phyloP scores from a whole-genome alignment of 2,888 invertebrate species.

The Corbicula japonica region DNA sequence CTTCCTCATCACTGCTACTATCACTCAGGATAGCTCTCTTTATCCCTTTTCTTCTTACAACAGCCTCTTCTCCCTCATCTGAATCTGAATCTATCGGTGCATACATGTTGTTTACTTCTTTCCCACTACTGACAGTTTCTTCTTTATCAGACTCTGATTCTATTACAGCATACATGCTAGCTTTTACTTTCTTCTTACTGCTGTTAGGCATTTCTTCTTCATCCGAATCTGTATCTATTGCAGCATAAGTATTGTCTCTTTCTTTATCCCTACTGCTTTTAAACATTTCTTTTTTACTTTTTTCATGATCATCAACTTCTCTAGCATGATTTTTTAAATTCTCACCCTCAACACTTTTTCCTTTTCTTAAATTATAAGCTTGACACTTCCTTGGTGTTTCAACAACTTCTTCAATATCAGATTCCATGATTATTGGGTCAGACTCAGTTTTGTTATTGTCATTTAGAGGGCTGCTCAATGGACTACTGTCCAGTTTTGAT shows the following conservation, averaged over 20 bases:
- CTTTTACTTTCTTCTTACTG: no score
- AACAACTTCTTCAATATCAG: slow-evolving; percentile 38
- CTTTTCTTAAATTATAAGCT: no score
- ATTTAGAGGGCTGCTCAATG: not conserved
- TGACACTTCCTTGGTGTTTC: slow-evolving; percentile 26
- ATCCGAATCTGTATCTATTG: no score
- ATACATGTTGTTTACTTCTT: no score
- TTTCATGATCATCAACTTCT: no score
- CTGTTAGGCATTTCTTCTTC: no score
- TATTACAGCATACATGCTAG: no score
- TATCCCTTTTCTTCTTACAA: slow-evolving; percentile 40
- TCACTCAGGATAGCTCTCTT: slow-evolving; percentile 62
- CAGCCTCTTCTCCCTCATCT: slow-evolving; percentile 24
- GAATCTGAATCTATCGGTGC: not conserved
- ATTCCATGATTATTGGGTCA: slow-evolving; percentile 30
- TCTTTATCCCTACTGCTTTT: no score
- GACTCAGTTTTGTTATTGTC: not conserved
- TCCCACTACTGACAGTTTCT: no score
- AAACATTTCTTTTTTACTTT: slow-evolving; percentile 39
- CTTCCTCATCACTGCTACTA: slow-evolving; percentile 63
- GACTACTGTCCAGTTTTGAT: slow-evolving; percentile 39
- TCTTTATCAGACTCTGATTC: no score
- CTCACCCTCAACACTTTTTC: no score
- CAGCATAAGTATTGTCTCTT: no score
- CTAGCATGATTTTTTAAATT: slow-evolving; percentile 1